phyloP scores from a whole-genome alignment of 2,888 invertebrate species.

The Synergus gifuensis region DNA sequence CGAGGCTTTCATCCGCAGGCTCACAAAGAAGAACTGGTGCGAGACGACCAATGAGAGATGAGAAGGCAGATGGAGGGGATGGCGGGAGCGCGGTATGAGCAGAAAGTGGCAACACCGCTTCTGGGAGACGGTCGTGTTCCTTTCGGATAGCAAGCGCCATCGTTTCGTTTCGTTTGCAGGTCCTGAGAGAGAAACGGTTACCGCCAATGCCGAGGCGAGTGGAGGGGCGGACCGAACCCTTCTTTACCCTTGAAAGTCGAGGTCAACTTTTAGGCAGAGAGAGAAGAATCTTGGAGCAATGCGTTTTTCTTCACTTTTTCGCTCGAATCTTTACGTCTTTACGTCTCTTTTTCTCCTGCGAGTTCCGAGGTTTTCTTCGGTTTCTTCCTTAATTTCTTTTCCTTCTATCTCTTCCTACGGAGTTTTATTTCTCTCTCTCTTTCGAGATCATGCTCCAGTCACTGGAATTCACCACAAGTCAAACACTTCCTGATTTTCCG shows the following conservation, averaged over 20 bases:
- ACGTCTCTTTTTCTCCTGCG: constrained; percentile 52
- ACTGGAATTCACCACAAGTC: constrained; percentile 68
- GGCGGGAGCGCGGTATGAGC: constrained; percentile 69
- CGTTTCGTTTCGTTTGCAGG: neutral
- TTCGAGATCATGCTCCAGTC: constrained; percentile 62
- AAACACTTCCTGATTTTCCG: constrained; percentile 65
- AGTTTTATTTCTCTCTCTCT: constrained; percentile 57
- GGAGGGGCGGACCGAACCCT: constrained; percentile 71
- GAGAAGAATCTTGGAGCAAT: constrained; percentile 11
- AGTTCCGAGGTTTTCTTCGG: constrained; percentile 44
- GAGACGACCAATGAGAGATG: constrained; percentile 68
- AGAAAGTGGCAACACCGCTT: constrained; percentile 70
- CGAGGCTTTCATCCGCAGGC: constrained; percentile 73
- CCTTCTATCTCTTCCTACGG: constrained; percentile 24
- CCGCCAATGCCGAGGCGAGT: constrained; percentile 57
- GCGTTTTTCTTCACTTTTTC: neutral
- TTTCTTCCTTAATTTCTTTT: constrained; percentile 32
- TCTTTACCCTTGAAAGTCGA: constrained; percentile 79
- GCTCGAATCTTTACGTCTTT: constrained; percentile 44
- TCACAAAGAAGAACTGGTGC: constrained; percentile 77
- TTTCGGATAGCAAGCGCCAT: constrained; percentile 47
- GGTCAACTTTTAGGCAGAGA: constrained; percentile 77
- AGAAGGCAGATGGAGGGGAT: constrained; percentile 64
- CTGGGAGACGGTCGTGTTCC: constrained; percentile 55
- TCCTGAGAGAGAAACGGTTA: constrained; percentile 55